Percentiles rank a stretch among this genome's conserved stretches.
These are phyloP conservation scores for Pantherophis alleghaniensis DNA, from an alignment of 2,797 vertebrate genomes.

Conservation along the genomic window DNA sequence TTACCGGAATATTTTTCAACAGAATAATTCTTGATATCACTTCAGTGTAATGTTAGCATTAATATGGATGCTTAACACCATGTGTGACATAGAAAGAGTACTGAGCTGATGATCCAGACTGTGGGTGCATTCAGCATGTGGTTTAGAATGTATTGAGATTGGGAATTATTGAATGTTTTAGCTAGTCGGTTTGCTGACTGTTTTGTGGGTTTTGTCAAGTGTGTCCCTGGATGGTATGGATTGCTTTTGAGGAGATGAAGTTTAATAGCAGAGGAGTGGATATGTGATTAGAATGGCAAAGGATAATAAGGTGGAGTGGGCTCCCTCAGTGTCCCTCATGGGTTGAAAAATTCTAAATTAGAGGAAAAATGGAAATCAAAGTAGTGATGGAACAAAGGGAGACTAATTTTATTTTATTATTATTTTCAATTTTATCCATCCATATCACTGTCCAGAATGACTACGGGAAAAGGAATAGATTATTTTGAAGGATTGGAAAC, in stretches of 20 bases:
- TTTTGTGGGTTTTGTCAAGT: neutral
- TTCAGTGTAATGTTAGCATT: neutral
- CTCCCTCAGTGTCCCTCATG: neutral
- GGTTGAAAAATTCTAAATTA: neutral
- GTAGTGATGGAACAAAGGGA: neutral
- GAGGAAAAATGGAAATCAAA: neutral
- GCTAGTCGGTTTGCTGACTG: neutral
- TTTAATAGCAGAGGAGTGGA: neutral
- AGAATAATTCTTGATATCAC: neutral
- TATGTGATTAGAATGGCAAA: neutral
- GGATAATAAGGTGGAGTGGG: neutral
- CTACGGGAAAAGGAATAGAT: neutral
- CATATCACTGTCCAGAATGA: neutral
- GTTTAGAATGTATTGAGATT: neutral
- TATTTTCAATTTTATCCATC: neutral
- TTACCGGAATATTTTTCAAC: neutral
- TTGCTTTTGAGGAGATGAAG: neutral
- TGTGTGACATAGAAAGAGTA: neutral
- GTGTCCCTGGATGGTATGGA: neutral
- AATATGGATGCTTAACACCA: neutral
- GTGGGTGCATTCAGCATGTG: neutral
- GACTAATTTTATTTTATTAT: neutral
- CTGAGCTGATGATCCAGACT: neutral
- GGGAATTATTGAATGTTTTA: neutral
- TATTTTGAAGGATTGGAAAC: neutral